A percentile compares a stretch with the other conserved stretches of the same genome.
These are phyloP conservation scores for Agriopis aurantiaria DNA, from an alignment of 2,888 invertebrate species.

Conservation along the genomic window DNA sequence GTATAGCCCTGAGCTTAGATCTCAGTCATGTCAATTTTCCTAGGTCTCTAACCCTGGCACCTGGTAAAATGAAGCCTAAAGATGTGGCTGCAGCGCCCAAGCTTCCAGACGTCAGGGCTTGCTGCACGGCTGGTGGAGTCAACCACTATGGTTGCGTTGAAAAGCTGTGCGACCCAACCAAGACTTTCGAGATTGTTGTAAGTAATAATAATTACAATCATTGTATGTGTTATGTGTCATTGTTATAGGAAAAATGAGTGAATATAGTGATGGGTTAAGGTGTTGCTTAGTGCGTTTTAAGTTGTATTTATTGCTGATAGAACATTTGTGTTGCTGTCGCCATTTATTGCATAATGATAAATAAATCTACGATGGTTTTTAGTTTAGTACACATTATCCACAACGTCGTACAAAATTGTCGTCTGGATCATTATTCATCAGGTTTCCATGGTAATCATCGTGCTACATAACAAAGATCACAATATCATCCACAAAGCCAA, in stretches of 20 bases:
- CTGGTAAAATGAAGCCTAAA: slow-evolving; percentile 87
- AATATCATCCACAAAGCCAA: not conserved
- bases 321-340: not conserved
- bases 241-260: not conserved
- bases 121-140: slow-evolving; percentile 91
- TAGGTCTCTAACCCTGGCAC: slow-evolving; percentile 89
- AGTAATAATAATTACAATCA: slow-evolving; percentile 48
- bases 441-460: not conserved
- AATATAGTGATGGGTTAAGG: not conserved
- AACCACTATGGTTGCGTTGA: slow-evolving; percentile 91
- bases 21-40: slow-evolving; percentile 15
- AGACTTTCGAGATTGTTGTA: slow-evolving; percentile 80
- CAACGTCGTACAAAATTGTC: not conserved
- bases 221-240: slow-evolving; percentile 6
- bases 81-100: slow-evolving; percentile 88
- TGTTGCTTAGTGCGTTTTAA: not conserved
- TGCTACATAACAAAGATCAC: not conserved
- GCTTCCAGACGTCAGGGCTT: slow-evolving; percentile 91
- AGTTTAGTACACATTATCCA: not conserved
- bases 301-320: not conserved
- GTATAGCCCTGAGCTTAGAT: slow-evolving; percentile 13
- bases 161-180: slow-evolving; percentile 92
- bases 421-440: not conserved
- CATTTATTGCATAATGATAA: not conserved
- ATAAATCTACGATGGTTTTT: not conserved